These are phyloP conservation scores for Drosophila dunni DNA, from an alignment of 1,140 invertebrate genomes.

Conservation along the genomic window DNA sequence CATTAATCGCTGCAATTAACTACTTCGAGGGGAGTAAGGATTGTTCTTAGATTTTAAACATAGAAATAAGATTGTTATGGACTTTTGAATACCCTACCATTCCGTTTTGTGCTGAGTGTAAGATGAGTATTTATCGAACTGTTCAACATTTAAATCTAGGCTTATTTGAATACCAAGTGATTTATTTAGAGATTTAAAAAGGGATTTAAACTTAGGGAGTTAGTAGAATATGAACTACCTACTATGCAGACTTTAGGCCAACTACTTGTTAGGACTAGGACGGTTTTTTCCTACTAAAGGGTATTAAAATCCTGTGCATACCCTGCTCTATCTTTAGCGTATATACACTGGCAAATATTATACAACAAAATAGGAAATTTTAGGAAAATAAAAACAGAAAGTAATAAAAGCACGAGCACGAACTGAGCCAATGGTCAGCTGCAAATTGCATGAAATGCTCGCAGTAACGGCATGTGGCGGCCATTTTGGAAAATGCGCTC, in stretches of 20 bases:
- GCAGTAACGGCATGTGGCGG: slow-evolving; percentile 60
- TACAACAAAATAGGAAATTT: slow-evolving; percentile 8
- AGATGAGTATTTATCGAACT: too few species aligned
- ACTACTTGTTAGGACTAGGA: too few species aligned
- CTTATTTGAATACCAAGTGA: too few species aligned
- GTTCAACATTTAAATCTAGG: too few species aligned
- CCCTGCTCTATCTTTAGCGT: background rate
- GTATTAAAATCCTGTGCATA: background rate
- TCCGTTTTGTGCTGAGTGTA: too few species aligned
- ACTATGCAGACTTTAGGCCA: too few species aligned
- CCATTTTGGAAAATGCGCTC: slow-evolving; percentile 64
- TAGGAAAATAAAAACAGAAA: slow-evolving; percentile 28
- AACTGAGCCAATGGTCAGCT: slow-evolving; percentile 65
- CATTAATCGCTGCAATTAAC: background rate
- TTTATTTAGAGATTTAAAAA: too few species aligned
- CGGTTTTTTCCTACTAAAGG: background rate
- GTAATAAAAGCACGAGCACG: slow-evolving; percentile 45
- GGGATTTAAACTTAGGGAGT: too few species aligned
- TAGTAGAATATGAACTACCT: too few species aligned
- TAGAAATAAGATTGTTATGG: too few species aligned
- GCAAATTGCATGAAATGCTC: slow-evolving; percentile 73
- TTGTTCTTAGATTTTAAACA: background rate
- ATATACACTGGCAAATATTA: slow-evolving; percentile 69
- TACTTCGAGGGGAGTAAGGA: background rate
- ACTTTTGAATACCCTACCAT: too few species aligned